These are phyloP conservation scores for Tragelaphus scriptus DNA, from an alignment of 2,113 vertebrate species.

Conservation along the genomic window DNA sequence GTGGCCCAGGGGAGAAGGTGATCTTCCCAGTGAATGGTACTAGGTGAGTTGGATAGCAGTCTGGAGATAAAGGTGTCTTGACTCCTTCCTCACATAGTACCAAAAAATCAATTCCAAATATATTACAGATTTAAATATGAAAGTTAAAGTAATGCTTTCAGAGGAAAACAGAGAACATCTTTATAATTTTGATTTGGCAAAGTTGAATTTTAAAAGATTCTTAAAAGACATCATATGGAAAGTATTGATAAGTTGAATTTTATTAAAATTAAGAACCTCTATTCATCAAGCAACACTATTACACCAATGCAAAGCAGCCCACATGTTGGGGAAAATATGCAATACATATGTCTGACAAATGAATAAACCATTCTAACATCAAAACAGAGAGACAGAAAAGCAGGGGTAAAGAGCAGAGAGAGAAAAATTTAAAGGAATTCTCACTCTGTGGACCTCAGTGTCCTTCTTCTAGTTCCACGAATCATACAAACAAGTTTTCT, in stretches of 20 bases:
- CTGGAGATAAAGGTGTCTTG: background rate
- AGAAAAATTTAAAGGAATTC: background rate
- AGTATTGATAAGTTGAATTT: background rate
- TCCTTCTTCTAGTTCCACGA: background rate
- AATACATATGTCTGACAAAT: background rate
- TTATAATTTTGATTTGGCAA: background rate
- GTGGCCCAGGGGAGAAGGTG: rapidly evolving
- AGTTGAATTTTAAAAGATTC: background rate
- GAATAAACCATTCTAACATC: background rate
- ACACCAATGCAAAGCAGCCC: background rate
- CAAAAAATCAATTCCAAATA: background rate
- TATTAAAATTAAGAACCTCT: background rate
- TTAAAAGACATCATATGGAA: background rate
- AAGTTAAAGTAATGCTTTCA: background rate
- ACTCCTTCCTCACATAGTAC: background rate
- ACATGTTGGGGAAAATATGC: background rate
- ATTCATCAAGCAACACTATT: background rate
- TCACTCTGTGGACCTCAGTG: rapidly evolving
- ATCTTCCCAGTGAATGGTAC: too few species aligned
- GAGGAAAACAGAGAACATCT: background rate
- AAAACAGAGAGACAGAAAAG: background rate
- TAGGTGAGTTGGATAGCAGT: background rate
- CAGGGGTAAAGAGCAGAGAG: background rate
- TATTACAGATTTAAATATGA: background rate
- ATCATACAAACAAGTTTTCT: background rate